phyloP scores from a whole-genome alignment of 2,113 vertebrate species.

The Sylvilagus bachmani region DNA sequence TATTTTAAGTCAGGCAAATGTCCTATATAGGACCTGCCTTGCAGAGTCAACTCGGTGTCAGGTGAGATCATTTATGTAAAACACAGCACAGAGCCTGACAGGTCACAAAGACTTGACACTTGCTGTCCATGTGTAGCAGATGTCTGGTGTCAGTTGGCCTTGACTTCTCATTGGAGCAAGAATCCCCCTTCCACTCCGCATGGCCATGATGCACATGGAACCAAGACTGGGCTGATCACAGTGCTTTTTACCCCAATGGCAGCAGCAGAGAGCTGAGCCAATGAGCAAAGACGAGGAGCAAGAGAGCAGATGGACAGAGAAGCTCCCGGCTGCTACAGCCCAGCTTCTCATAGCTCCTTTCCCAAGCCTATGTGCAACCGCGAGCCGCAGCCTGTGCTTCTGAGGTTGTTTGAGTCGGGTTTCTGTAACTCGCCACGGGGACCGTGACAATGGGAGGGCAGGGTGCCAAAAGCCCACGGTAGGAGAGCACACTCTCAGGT shows the following conservation, averaged over 20 bases:
- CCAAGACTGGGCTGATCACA: background rate
- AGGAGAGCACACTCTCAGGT: background rate
- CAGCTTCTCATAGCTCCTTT: background rate
- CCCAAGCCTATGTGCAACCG: background rate
- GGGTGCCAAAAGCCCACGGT: background rate
- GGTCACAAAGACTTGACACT: background rate
- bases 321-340: background rate
- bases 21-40: background rate
- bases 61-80: background rate
- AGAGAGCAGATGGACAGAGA: background rate
- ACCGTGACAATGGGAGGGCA: background rate
- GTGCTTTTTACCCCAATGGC: background rate
- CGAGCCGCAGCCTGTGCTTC: background rate
- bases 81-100: background rate
- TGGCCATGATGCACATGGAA: background rate
- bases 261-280: background rate
- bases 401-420: background rate
- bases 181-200: background rate
- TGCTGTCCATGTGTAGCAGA: background rate
- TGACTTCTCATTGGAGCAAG: background rate
- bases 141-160: background rate
- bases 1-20: background rate
- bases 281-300: background rate
- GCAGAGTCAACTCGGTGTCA: background rate
- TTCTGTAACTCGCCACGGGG: background rate